phyloP scores from a whole-genome alignment of 2,797 vertebrate species.

The Chelidonichthys spinosus region DNA sequence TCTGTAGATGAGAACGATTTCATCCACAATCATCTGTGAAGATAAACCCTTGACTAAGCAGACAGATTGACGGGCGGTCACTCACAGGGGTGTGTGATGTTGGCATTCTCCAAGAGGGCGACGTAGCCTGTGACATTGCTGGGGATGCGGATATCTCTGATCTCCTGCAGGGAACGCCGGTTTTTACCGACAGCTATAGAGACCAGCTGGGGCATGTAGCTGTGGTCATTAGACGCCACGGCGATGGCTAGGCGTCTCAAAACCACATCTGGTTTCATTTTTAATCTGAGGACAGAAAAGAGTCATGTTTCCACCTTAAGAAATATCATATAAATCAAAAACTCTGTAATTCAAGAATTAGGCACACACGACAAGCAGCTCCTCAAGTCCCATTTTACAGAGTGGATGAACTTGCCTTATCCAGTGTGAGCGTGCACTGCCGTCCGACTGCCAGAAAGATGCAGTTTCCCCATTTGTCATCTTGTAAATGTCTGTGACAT shows the following conservation, averaged over 20 bases:
- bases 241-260: constrained; percentile 94
- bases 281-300: constrained; percentile 84
- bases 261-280: constrained; percentile 96
- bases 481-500: constrained; percentile 91
- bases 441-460: constrained; percentile 98
- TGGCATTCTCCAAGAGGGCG: constrained; percentile 95
- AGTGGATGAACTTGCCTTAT: constrained; percentile 85
- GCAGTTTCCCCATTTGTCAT: constrained; percentile 96
- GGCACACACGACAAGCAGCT: background rate
- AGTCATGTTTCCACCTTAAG: background rate
- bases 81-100: constrained; percentile 97
- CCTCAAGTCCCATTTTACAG: background rate
- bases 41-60: background rate
- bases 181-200: constrained; percentile 94
- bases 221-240: constrained; percentile 95
- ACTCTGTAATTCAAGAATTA: background rate
- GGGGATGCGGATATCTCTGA: constrained; percentile 95
- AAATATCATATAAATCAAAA: background rate
- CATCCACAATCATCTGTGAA: background rate
- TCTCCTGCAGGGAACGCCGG: constrained; percentile 91
- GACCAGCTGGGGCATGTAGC: constrained; percentile 98
- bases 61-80: constrained; percentile 51
- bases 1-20: background rate
- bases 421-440: constrained; percentile 97
- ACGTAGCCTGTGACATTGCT: constrained; percentile 97